phyloP scores from a whole-genome alignment of 2,888 invertebrate species.

The Cylloceria caligata region DNA sequence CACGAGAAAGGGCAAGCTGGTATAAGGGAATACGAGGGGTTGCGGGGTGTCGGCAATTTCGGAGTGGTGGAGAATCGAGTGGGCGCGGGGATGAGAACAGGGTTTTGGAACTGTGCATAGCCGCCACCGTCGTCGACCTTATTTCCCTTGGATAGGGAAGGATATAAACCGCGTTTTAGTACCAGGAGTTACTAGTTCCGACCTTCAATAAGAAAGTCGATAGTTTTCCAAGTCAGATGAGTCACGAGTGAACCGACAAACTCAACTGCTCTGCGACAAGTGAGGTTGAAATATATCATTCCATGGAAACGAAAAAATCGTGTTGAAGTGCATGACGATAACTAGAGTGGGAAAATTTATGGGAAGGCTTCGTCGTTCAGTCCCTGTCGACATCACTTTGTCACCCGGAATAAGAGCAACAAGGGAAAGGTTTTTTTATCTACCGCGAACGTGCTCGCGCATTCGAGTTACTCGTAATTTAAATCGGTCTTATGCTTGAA shows the following conservation, averaged over 20 bases:
- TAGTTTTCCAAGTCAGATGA: slow-evolving; percentile 3
- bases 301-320: not conserved
- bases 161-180: slow-evolving; percentile 37
- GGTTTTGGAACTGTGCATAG: slow-evolving; percentile 78
- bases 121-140: slow-evolving; percentile 47
- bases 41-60: slow-evolving; percentile 42
- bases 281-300: not conserved
- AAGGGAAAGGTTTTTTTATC: slow-evolving; percentile 36
- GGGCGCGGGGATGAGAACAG: slow-evolving; percentile 74
- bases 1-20: slow-evolving; percentile 51
- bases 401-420: slow-evolving; percentile 15
- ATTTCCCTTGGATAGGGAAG: slow-evolving; percentile 27
- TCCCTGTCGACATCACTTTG: not conserved
- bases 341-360: not conserved
- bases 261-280: not conserved
- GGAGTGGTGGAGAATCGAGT: slow-evolving; percentile 61
- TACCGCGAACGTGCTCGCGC: slow-evolving; percentile 39
- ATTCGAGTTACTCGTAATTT: slow-evolving; percentile 70
- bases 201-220: slow-evolving; percentile 12
- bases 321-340: slow-evolving; percentile 1
- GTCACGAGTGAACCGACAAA: not conserved
- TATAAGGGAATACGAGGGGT: slow-evolving; percentile 58
- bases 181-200: not conserved
- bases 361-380: not conserved
- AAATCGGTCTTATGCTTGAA: slow-evolving; percentile 58